phyloP scores from a whole-genome alignment of 2,797 vertebrate genomes.

The Anolis apletophallus region DNA sequence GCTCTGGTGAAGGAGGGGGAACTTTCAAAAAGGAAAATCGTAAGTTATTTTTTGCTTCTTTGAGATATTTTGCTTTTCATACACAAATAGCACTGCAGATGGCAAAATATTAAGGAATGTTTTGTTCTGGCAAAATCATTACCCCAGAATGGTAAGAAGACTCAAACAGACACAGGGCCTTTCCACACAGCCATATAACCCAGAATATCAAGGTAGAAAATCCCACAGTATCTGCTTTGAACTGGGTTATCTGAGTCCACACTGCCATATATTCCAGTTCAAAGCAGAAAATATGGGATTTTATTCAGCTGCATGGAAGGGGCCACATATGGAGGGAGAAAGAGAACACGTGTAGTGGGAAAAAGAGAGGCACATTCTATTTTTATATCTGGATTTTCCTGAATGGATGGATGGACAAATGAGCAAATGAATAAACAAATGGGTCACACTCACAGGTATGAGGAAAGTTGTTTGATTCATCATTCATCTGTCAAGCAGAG shows the following conservation, averaged over 20 bases:
- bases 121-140: neutral
- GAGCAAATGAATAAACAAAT: neutral
- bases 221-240: too few relatives aligned
- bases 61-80: conserved; percentile 29
- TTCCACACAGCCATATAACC: too few relatives aligned
- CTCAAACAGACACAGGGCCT: neutral
- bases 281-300: too few relatives aligned
- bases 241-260: too few relatives aligned
- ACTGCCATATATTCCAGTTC: too few relatives aligned
- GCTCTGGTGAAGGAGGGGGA: neutral
- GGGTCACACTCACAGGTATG: neutral
- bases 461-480: neutral
- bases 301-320: too few relatives aligned
- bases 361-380: too few relatives aligned
- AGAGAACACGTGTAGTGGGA: too few relatives aligned
- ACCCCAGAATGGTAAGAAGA: conserved; percentile 15
- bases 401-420: neutral
- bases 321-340: too few relatives aligned
- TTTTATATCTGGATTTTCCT: neutral
- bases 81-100: conserved; percentile 34
- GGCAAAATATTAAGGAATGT: neutral
- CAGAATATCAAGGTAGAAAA: too few relatives aligned
- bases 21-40: conserved; percentile 47
- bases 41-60: conserved; percentile 12
- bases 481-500: neutral